These are phyloP conservation scores for Anguilla megastoma DNA, from an alignment of 2,797 vertebrate species.

Conservation along the genomic window DNA sequence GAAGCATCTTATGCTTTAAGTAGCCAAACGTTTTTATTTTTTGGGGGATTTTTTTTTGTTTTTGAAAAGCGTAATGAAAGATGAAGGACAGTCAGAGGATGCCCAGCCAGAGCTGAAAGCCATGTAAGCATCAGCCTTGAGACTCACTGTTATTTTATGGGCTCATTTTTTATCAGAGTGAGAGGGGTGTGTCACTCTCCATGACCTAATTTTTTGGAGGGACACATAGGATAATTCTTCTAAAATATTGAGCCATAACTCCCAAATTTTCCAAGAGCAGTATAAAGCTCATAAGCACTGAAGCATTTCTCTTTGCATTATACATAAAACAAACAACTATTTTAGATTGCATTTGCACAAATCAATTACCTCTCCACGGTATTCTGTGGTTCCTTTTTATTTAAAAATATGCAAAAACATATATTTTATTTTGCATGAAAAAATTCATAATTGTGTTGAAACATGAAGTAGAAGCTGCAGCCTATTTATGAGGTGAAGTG, in stretches of 20 bases:
- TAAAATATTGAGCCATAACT: not conserved
- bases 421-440: too few species aligned
- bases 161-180: not conserved
- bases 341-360: not conserved
- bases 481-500: conserved; percentile 24
- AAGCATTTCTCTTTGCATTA: not conserved
- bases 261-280: not conserved
- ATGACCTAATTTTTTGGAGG: not conserved
- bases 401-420: not conserved
- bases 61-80: not conserved
- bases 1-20: not conserved
- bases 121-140: not conserved
- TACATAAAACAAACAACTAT: not conserved
- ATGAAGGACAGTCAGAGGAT: not conserved
- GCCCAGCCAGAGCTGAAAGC: not conserved
- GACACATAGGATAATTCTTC: not conserved
- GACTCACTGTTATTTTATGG: not conserved
- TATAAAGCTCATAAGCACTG: not conserved
- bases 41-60: not conserved
- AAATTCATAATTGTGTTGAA: not conserved
- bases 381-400: not conserved
- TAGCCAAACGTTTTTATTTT: not conserved
- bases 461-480: not conserved
- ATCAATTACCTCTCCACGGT: not conserved
- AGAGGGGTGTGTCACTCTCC: not conserved